Evolutionary conservation across 2,797 vertebrate species (phyloP), one percentile per base, ranked within the genome.

Genomic region (Rhadinocentrus ornatus): DNA sequence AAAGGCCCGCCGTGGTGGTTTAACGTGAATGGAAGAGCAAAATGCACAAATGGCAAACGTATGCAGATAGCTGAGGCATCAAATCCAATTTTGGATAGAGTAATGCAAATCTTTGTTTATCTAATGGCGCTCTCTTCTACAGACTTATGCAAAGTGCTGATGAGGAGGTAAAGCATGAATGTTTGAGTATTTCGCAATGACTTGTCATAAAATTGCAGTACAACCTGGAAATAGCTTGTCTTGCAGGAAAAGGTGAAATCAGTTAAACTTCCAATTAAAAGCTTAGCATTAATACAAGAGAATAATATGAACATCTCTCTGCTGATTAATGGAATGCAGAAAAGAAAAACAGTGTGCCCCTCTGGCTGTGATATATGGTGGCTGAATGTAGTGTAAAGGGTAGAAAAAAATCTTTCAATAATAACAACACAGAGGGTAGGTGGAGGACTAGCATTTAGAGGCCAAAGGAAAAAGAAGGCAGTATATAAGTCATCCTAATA

Each of bases 141-240:
- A n/a, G n/a, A n/a, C n/a, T n/a, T n/a, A n/a, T n/a, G n/a, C n/a
- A n/a, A n/a, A n/a, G 69, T 41, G 24, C 9, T 31, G 24, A 64
- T 59, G 50, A 56, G 41, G 67, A 4, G 48, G 35, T 32, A 5
- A 39, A 68, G 60, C 53, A 54, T 52, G 48, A 64, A 63, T 71
- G 50, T 69, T 18, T 55, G 31, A 78, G 34, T 1, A 3, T n/a
- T 59, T 44, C 69, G 61, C 65, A 70, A 77, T 70, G 58, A 59
- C 52, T 57, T 37, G 37, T 37, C 2, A 2, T 65, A n/a, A 57
- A 50, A 64, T 26, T 4, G 53, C n/a, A 52, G 22, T 6, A 3
- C 11, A 52, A 52, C 3, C 10, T 26, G 48, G 20, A 12, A 52
- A 57, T 1, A 58, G 32, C 46, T 24, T 1, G 0, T 52, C 64